Conservation (phyloP, 2,888 invertebrate species). For the Agrochola circellaris region DNA sequence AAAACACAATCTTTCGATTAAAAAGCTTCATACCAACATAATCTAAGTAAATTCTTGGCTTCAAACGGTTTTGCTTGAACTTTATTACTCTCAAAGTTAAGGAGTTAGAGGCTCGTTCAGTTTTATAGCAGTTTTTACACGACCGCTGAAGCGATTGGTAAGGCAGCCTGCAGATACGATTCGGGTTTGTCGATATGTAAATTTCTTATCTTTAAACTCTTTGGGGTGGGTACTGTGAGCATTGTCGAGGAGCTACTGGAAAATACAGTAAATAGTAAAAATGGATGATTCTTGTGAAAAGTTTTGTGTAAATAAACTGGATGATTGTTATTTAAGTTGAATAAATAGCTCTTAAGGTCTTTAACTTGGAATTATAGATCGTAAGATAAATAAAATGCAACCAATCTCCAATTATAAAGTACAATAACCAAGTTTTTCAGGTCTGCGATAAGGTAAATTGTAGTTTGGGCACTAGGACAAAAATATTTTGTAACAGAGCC, state of each 20-base stretch:
- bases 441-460: not conserved
- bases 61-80: slow-evolving; percentile 43
- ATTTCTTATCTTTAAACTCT: slow-evolving; percentile 58
- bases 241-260: slow-evolving; percentile 1
- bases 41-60: slow-evolving; percentile 59
- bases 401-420: not conserved
- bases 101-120: slow-evolving; percentile 78
- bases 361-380: no score
- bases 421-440: not conserved
- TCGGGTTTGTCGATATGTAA: slow-evolving; percentile 54
- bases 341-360: not conserved
- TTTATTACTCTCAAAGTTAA: slow-evolving; percentile 65
- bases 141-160: slow-evolving; percentile 72
- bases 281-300: not conserved
- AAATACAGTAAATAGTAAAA: slow-evolving; percentile 23
- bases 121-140: slow-evolving; percentile 85
- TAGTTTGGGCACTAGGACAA: no score
- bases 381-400: not conserved
- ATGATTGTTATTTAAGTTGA: not conserved
- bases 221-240: slow-evolving; percentile 22
- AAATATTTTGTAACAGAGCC: not conserved
- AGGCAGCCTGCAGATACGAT: slow-evolving; percentile 59
- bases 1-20: slow-evolving; percentile 50
- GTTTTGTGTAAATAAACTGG: not conserved
- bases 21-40: slow-evolving; percentile 46